These are phyloP conservation scores for Poecilobothrus nobilitatus DNA, from an alignment of 2,888 invertebrate species.

Conservation along the genomic window DNA sequence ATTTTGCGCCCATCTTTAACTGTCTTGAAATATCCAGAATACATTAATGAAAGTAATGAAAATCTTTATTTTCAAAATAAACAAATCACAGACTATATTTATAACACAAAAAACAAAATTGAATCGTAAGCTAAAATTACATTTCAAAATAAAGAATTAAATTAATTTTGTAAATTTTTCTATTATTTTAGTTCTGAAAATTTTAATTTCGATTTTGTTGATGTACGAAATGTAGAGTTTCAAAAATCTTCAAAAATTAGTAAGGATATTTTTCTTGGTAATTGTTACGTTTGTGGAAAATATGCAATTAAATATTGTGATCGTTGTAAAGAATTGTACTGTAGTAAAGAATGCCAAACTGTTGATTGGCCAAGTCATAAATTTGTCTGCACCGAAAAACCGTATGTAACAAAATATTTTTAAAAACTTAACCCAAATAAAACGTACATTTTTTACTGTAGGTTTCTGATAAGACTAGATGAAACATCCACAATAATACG, in stretches of 20 bases:
- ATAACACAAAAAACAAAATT: neutral
- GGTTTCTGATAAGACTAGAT: neutral
- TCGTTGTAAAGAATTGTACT: constrained; percentile 30
- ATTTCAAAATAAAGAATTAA: too few species aligned
- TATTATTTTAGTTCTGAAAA: too few species aligned
- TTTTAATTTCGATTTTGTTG: too few species aligned
- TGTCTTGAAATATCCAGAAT: neutral
- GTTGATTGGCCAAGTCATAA: constrained; percentile 31
- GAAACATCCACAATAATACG: neutral
- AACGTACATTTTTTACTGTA: too few species aligned
- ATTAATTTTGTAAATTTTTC: too few species aligned
- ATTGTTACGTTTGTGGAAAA: neutral
- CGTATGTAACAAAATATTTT: constrained; percentile 23
- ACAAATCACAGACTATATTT: neutral
- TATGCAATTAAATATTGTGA: constrained; percentile 21
- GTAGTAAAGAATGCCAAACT: constrained; percentile 32
- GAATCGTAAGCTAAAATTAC: too few species aligned
- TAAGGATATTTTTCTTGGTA: neutral
- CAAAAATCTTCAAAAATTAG: too few species aligned
- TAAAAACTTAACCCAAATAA: neutral
- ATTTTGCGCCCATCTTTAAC: neutral
- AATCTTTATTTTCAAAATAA: neutral
- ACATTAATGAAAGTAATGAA: neutral
- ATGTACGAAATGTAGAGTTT: too few species aligned
- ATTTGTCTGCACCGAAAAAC: constrained; percentile 28